Base-by-base conservation (phyloP, 2,888 invertebrate species). In the Drosophila buzzatii region DNA sequence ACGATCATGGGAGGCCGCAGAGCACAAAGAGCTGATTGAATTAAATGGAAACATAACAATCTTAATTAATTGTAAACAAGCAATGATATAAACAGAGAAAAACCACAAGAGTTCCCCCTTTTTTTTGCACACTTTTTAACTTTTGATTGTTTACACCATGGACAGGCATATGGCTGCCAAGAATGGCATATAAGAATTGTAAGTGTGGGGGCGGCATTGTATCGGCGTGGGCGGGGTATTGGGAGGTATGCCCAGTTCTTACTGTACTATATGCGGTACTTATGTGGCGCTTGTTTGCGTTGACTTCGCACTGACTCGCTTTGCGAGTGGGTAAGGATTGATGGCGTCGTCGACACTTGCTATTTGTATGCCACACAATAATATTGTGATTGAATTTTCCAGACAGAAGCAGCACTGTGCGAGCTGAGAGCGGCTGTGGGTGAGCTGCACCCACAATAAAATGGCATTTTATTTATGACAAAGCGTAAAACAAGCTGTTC, bases 61-160 rank as follows among this genome's bases (percentile, higher is more conserved):
- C 74, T 69, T 70, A 87, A 85, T 85, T 89, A 85, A 85, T 70
- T 84, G 82, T 85, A 89, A 89, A 81, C 85, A 85, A 85, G 79
- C 74, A 59, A 81, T 87, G 79, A 71, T 14, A 39, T 3, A 81
- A 74, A 70, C n/a, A 74, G 6, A 27, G 27, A n/a, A 7, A 16
- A 41, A 61, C 63, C 67, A 58, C 70, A 76, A 56, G 27, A 27
- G 14, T 4, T 23, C 18, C 18, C 23, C 27, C 18, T 42, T 12
- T 12, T 76, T 23, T 23, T 23, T 23, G 23, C 23, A 23, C 23
- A 23, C 23, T 23, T 23, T 76, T 49, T 18, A 14, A 41, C 59
- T 59, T 81, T 49, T 66, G 33, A 31, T 59, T 49, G 49, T 47
- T 53, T 37, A 23, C 33, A 33, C 23, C 52, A 53, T 5, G 55